phyloP scores from a whole-genome alignment of 2,113 vertebrate species.

The Rhinolophus ferrumequinum region DNA sequence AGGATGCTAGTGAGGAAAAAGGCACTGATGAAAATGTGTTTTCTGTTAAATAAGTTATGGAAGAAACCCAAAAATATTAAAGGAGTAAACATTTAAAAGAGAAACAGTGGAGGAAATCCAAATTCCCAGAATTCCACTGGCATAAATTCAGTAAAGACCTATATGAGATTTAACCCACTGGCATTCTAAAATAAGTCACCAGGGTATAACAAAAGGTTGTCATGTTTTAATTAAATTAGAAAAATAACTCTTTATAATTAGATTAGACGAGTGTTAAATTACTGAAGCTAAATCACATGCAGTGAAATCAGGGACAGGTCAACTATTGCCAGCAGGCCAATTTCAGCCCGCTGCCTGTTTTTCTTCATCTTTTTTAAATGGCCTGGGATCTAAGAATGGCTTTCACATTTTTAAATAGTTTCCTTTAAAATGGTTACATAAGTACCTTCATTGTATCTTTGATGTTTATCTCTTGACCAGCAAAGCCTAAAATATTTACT shows the following conservation, averaged over 20 bases:
- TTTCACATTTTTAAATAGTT: slow-evolving; percentile 19
- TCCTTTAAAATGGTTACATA: slow-evolving; percentile 49
- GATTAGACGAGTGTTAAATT: not conserved
- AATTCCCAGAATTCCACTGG: slow-evolving; percentile 75
- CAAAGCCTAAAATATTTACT: slow-evolving; percentile 36
- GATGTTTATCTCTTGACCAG: not conserved
- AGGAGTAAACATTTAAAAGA: slow-evolving; percentile 82
- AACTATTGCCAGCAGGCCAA: not conserved
- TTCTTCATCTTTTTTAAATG: not conserved
- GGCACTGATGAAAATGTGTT: slow-evolving; percentile 79
- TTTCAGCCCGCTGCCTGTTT: not conserved
- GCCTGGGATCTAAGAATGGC: not conserved
- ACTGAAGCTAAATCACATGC: not conserved
- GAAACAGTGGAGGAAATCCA: slow-evolving; percentile 77
- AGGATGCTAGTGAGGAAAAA: slow-evolving; percentile 68
- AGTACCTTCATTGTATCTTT: not conserved
- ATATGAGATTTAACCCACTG: slow-evolving; percentile 76
- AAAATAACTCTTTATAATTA: slow-evolving; percentile 7
- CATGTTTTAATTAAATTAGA: not conserved
- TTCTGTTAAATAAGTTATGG: slow-evolving; percentile 81
- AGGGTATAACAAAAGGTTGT: not conserved
- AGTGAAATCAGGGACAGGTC: not conserved
- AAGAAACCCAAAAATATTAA: slow-evolving; percentile 81
- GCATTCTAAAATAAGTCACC: slow-evolving; percentile 47
- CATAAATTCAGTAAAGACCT: slow-evolving; percentile 71